A percentile compares a stretch with the other conserved stretches of the same genome.
Evolutionary conservation across 1,140 invertebrate genomes (phyloP).

Genomic region (Scaptomyza graminum): DNA sequence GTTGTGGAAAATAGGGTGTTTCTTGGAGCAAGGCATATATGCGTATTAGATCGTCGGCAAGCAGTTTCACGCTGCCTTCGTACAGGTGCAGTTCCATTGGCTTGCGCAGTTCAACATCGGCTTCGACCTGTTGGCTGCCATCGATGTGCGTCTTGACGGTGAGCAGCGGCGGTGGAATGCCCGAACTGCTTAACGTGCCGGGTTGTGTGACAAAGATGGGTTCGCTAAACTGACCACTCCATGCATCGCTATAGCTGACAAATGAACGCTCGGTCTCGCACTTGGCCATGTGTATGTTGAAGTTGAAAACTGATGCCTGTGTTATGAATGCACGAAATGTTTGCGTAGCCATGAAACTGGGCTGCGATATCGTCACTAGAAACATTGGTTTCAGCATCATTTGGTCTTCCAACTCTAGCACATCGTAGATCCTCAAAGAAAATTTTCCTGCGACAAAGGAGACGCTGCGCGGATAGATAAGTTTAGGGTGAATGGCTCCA

Average conservation of each 20-base stretch:
- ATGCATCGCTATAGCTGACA: neutral
- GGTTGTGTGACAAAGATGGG: slow-evolving; percentile 68
- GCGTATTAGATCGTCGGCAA: slow-evolving; percentile 50
- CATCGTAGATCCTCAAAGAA: slow-evolving; percentile 63
- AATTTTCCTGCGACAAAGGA: slow-evolving; percentile 79
- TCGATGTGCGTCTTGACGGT: slow-evolving; percentile 55
- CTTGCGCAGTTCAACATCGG: slow-evolving; percentile 63
- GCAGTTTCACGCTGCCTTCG: slow-evolving; percentile 47
- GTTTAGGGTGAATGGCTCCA: neutral
- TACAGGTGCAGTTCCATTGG: slow-evolving; percentile 61
- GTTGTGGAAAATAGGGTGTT: slow-evolving; percentile 56
- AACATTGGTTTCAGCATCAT: slow-evolving; percentile 50
- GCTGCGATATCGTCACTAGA: slow-evolving; percentile 65
- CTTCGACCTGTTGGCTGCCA: slow-evolving; percentile 54
- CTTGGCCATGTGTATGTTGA: slow-evolving; percentile 53
- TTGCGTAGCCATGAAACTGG: slow-evolving; percentile 71
- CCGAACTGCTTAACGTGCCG: slow-evolving; percentile 61
- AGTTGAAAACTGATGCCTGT: slow-evolving; percentile 71
- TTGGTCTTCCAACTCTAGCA: slow-evolving; percentile 32
- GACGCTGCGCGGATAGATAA: slow-evolving; percentile 59
- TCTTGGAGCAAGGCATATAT: slow-evolving; percentile 58
- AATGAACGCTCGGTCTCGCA: neutral
- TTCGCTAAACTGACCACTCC: slow-evolving; percentile 36
- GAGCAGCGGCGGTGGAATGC: slow-evolving; percentile 70
- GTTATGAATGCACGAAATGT: slow-evolving; percentile 48